Percentiles rank a stretch among this genome's conserved stretches.
phyloP scores from a whole-genome alignment of 2,888 invertebrate species.

The Slavum lentiscoides region DNA sequence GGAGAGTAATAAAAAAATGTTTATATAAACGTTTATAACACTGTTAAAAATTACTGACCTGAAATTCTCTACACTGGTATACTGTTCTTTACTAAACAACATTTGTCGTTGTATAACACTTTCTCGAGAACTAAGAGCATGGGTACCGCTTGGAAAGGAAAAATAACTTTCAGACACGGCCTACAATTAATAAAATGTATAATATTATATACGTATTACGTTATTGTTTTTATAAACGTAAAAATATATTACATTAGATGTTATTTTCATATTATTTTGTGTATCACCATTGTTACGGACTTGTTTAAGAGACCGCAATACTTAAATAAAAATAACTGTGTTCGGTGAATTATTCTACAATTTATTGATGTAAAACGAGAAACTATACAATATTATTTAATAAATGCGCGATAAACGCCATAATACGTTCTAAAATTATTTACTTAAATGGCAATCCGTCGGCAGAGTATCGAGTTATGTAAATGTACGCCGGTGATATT shows the following conservation, averaged over 20 bases:
- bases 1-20: constrained; percentile 19
- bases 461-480: too few species aligned
- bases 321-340: too few species aligned
- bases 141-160: constrained; percentile 65
- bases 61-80: constrained; percentile 73
- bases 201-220: constrained; percentile 58
- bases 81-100: constrained; percentile 76
- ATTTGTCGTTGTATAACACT: constrained; percentile 77
- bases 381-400: too few species aligned
- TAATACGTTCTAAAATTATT: too few species aligned
- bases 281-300: constrained; percentile 58
- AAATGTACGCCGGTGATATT: too few species aligned
- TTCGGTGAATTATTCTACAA: too few species aligned
- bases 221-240: background rate
- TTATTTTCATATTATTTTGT: constrained; percentile 43
- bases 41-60: constrained; percentile 60
- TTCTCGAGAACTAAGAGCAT: constrained; percentile 69
- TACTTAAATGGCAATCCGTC: too few species aligned
- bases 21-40: background rate
- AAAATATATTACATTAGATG: constrained; percentile 37
- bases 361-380: too few species aligned
- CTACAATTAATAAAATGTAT: constrained; percentile 57
- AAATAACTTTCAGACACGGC: constrained; percentile 64
- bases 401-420: too few species aligned
- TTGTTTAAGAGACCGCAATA: too few species aligned